These are phyloP conservation scores for Trachymyrmex septentrionalis DNA, from an alignment of 1,140 invertebrate species.

Conservation along the genomic window DNA sequence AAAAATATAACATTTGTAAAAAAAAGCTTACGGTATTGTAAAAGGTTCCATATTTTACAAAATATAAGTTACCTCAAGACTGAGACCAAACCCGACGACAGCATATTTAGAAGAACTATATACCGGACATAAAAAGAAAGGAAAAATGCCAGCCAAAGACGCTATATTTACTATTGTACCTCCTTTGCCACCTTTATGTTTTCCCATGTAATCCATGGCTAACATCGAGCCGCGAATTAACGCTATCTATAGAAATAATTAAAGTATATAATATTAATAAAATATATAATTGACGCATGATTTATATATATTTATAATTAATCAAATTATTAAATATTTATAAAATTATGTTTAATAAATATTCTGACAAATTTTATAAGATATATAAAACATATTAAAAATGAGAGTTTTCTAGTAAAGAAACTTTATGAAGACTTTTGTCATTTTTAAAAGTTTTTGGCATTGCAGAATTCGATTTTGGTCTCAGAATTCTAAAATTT, in stretches of 20 bases:
- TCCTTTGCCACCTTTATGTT: constrained; percentile 78
- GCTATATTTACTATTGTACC: constrained; percentile 80
- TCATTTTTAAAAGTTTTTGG: no score
- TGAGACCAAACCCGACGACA: constrained; percentile 84
- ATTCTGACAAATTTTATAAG: no score
- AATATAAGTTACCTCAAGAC: constrained; percentile 62
- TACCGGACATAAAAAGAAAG: constrained; percentile 81
- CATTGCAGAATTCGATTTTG: no score
- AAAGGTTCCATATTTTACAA: not conserved
- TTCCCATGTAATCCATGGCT: constrained; percentile 79
- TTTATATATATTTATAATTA: not conserved
- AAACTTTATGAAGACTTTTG: no score
- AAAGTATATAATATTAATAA: not conserved
- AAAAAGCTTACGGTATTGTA: not conserved
- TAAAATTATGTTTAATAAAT: not conserved
- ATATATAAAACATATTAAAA: no score
- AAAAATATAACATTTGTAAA: not conserved
- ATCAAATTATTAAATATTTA: not conserved
- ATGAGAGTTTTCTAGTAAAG: no score
- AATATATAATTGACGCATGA: not conserved
- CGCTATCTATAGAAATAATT: constrained; percentile 54
- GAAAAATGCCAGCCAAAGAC: constrained; percentile 76
- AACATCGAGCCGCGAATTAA: constrained; percentile 75
- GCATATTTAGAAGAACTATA: constrained; percentile 89
- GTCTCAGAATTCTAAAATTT: no score